Evolutionary conservation across 2,888 invertebrate species (phyloP), one percentile per base, ranked within the genome.

Genomic region (Euspilapteryx auroguttella): DNA sequence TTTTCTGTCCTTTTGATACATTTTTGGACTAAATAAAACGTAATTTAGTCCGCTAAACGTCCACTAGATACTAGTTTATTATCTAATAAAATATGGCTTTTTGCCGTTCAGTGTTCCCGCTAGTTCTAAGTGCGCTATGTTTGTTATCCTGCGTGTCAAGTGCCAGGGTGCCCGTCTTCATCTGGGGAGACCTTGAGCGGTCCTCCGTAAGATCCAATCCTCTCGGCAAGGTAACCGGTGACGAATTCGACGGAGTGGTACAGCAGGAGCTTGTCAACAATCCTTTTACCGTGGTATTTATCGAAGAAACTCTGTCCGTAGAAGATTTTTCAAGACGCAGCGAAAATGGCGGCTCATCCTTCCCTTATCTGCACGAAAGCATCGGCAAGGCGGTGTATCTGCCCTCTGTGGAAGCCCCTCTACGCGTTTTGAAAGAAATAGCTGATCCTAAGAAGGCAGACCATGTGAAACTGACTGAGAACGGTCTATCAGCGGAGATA

Each of bases 391-490:
- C 73, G 12, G 55, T 76, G 1, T 87, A 85, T 47, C 56, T 83
- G 28, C 79, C 85, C 6, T 75, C 78, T 12, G 88, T 88, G 0
- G 71, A 81, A 24, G 71, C 79, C 33, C 79, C 87, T 0, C 33
- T 82, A 8, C 55, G 59, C 2, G 79, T 77, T 0, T 41, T 88
- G 21, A 69, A 79, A 37, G 57, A 73, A 14, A 42, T 82, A 4
- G 63, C 73, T 1, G 61, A 66, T 5, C 62, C 73, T 0, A 45
- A 54, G 3, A 47, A 51, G 11, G 45, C 52, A 7, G 57, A 68
- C 34, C 48, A 54, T 22, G 61, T 77, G 1, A 55, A 41, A 5
- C 38, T 73, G 1, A 68, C 69, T 1, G 63, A 73, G 17, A 47
- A 59, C 4, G 73, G 71, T 1, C 35, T 73, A 0, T 50, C 59